A percentile compares a stretch with the other conserved stretches of the same genome.
Evolutionary conservation across 2,113 vertebrate genomes (phyloP).

Genomic region (Eleginops maclovinus): DNA sequence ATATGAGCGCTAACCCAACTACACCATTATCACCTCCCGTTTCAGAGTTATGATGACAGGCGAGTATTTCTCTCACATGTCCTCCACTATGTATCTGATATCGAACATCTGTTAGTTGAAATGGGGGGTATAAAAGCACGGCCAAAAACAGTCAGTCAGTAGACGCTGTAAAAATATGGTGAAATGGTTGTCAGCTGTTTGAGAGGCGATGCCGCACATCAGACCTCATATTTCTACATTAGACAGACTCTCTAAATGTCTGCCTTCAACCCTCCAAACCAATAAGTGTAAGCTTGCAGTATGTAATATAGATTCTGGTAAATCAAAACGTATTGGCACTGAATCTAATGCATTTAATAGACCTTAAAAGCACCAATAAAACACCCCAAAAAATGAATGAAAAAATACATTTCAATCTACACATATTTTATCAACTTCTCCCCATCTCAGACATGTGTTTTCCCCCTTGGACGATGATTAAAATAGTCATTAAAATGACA

Average conservation of each 20-base stretch:
- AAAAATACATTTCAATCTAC: not conserved
- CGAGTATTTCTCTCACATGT: constrained; percentile 43
- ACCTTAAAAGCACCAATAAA: not conserved
- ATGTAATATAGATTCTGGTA: not conserved
- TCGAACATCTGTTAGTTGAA: constrained; percentile 54
- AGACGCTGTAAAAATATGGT: constrained; percentile 30
- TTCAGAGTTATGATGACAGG: constrained; percentile 38
- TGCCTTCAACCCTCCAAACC: not conserved
- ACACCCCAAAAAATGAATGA: not conserved
- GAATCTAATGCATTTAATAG: not conserved
- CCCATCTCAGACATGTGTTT: not conserved
- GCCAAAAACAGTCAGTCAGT: constrained; percentile 42
- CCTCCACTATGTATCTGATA: constrained; percentile 34
- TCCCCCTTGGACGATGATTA: not conserved
- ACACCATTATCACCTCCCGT: constrained; percentile 20
- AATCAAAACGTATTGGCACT: not conserved
- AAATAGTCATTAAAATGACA: constrained; percentile 23
- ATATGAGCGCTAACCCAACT: constrained; percentile 16
- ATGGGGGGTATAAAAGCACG: not conserved
- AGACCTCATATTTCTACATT: constrained; percentile 28
- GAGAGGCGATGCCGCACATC: constrained; percentile 23
- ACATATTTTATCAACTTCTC: constrained; percentile 10
- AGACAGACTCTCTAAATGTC: constrained; percentile 4
- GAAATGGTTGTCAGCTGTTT: constrained; percentile 19
- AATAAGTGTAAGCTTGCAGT: not conserved